phyloP scores from a whole-genome alignment of 1,140 invertebrate species.

The Amyelois transitella region DNA sequence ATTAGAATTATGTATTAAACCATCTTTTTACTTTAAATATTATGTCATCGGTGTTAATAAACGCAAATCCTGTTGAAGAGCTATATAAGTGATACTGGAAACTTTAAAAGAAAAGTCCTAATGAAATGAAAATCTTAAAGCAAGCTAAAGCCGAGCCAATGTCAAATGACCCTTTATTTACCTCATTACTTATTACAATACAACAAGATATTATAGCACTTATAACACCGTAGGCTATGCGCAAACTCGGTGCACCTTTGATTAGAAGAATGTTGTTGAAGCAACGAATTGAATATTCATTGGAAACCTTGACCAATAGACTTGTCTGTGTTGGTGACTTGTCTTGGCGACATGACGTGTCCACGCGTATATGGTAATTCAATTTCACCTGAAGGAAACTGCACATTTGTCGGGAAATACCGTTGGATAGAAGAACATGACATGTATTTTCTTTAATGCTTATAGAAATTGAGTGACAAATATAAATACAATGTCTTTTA shows the following conservation, averaged over 20 bases:
- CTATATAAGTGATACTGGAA: too few species aligned
- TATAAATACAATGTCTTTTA: too few species aligned
- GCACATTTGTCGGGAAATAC: slow-evolving; percentile 17
- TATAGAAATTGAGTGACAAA: too few species aligned
- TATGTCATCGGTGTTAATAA: not conserved
- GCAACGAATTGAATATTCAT: slow-evolving; percentile 38
- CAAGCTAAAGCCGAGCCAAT: too few species aligned
- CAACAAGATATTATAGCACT: not conserved
- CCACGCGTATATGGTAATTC: slow-evolving; percentile 30
- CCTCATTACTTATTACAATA: not conserved
- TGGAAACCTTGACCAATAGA: slow-evolving; percentile 44
- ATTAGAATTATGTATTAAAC: too few species aligned
- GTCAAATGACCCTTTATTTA: not conserved
- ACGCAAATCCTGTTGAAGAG: too few species aligned
- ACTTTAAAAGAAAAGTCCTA: too few species aligned
- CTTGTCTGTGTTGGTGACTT: slow-evolving; percentile 23
- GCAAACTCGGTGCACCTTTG: slow-evolving; percentile 6
- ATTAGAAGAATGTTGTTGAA: slow-evolving; percentile 15
- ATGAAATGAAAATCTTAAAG: too few species aligned
- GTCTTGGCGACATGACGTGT: slow-evolving; percentile 19
- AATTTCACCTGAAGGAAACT: slow-evolving; percentile 32
- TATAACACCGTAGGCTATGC: not conserved
- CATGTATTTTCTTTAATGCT: not conserved
- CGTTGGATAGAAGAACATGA: slow-evolving; percentile 6
- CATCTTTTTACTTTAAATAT: too few species aligned